phyloP scores from a whole-genome alignment of 2,888 invertebrate species.

The Tetramorium bicarinatum region DNA sequence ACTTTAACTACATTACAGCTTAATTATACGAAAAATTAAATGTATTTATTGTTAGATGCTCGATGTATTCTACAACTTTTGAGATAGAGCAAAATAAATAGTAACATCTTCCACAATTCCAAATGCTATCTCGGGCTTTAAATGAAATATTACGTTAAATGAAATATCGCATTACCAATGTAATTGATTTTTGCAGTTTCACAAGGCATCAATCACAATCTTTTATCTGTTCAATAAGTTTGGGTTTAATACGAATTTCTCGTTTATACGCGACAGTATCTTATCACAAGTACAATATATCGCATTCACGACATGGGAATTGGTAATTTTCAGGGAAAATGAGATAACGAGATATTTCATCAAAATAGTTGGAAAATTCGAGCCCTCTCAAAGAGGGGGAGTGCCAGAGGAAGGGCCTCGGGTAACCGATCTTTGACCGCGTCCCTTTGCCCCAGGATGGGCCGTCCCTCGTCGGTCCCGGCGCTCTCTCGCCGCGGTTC shows the following conservation, averaged over 20 bases:
- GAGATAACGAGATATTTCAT: neutral
- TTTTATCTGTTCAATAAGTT: neutral
- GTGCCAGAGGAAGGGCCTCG: conserved; percentile 1
- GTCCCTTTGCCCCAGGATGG: conserved; percentile 64
- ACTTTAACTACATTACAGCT: neutral
- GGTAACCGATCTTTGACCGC: conserved; percentile 69
- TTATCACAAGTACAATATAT: neutral
- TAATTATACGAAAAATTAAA: neutral
- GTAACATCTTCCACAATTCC: neutral
- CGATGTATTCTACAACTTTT: neutral
- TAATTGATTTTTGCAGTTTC: neutral
- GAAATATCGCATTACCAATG: neutral
- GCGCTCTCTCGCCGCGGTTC: conserved; percentile 46
- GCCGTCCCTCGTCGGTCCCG: conserved; percentile 51
- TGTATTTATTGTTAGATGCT: neutral
- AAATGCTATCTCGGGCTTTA: neutral
- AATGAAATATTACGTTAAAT: too few species aligned
- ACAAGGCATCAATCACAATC: neutral
- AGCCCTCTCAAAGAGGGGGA: neutral
- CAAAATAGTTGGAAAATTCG: conserved; percentile 33
- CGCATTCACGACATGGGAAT: neutral
- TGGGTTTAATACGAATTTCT: neutral
- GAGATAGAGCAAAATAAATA: neutral
- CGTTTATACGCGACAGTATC: conserved; percentile 2
- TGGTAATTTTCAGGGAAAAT: neutral